Evolutionary conservation across 2,113 vertebrate species (phyloP).

Genomic region (Tragelaphus scriptus): DNA sequence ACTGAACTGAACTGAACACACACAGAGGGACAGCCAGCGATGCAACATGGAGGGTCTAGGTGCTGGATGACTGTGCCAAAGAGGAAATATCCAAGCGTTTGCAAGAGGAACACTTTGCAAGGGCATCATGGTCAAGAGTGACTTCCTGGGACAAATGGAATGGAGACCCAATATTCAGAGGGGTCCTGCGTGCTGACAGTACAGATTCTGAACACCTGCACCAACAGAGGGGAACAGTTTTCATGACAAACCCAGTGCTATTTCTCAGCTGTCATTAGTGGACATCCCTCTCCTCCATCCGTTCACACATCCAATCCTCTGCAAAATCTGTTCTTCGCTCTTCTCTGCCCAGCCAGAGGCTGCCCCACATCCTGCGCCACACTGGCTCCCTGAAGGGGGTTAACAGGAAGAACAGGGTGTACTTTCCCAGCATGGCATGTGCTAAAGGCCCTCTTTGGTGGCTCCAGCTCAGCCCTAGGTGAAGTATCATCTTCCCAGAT

Average conservation of each 20-base stretch:
- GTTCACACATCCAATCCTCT: rapidly evolving
- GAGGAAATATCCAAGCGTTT: neutral
- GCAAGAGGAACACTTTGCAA: neutral
- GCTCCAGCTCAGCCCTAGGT: neutral
- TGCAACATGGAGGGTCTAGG: neutral
- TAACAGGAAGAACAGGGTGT: neutral
- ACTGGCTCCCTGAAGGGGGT: neutral
- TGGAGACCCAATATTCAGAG: neutral
- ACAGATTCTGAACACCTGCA: neutral
- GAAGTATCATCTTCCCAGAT: neutral
- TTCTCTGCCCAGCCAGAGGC: neutral
- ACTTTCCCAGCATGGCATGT: neutral
- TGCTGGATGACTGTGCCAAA: no score
- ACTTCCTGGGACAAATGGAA: neutral
- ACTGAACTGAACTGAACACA: neutral
- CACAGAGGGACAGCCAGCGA: neutral
- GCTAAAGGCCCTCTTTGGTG: neutral
- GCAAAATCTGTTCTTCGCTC: neutral
- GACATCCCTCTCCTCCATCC: neutral
- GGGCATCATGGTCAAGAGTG: neutral
- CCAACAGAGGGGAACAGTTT: neutral
- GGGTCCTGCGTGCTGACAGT: rapidly evolving
- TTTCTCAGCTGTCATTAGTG: neutral
- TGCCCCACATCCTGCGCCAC: neutral
- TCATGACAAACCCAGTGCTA: rapidly evolving